phyloP scores from a whole-genome alignment of 2,797 vertebrate genomes.

The Mus minutoides region DNA sequence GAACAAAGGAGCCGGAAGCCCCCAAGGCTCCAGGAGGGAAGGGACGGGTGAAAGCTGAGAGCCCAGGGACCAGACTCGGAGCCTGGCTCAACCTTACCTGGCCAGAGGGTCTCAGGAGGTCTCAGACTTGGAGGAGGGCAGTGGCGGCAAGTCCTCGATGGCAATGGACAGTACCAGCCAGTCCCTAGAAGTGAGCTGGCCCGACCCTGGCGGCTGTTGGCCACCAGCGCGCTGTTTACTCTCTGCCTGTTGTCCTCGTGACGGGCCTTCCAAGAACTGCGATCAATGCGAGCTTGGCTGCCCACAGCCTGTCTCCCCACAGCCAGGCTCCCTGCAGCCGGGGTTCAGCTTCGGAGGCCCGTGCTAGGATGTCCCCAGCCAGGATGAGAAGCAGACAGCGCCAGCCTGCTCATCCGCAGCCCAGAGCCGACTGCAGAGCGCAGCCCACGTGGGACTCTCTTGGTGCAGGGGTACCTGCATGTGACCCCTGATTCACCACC shows the following conservation, averaged over 20 bases:
- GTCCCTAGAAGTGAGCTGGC: neutral
- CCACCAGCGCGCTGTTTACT: slow-evolving; percentile 48
- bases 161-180: neutral
- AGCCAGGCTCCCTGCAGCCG: slow-evolving; percentile 25
- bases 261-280: slow-evolving; percentile 76
- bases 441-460: neutral
- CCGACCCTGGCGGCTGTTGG: neutral
- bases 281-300: slow-evolving; percentile 69
- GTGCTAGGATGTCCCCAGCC: slow-evolving; percentile 10
- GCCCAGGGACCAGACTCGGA: neutral
- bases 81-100: slow-evolving; percentile 41
- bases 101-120: slow-evolving; percentile 16
- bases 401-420: neutral
- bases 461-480: neutral
- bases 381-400: neutral
- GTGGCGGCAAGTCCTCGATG: too few relatives aligned
- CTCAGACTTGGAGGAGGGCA: neutral
- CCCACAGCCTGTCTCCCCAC: slow-evolving; percentile 42
- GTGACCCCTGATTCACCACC: neutral
- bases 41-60: neutral
- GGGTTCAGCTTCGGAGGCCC: slow-evolving; percentile 31
- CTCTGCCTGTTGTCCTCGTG: slow-evolving; percentile 67
- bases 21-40: neutral
- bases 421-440: neutral
- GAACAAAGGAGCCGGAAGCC: neutral